Percentiles rank a stretch among this genome's conserved stretches.
Evolutionary conservation across 1,140 invertebrate genomes (phyloP).

Genomic region (Phymastichus coffea): DNA sequence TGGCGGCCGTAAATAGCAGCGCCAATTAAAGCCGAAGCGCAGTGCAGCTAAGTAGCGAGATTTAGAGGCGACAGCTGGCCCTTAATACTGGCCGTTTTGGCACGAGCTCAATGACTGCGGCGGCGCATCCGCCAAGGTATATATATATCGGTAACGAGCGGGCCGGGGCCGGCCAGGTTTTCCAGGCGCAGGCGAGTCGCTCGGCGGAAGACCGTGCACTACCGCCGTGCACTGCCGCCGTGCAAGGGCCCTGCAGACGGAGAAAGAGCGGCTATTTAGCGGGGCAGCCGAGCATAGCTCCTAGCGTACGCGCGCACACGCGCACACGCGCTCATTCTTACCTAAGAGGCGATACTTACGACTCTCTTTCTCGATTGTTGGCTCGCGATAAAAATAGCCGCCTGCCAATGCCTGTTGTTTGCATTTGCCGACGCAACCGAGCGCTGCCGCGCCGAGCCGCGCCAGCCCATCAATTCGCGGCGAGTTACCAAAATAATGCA

Average conservation of each 20-base stretch:
- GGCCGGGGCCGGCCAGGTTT: too few relatives aligned
- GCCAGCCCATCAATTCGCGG: too few relatives aligned
- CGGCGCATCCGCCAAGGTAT: too few relatives aligned
- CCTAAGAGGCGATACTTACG: neutral
- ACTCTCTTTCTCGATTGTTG: too few relatives aligned
- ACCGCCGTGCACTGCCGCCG: slow-evolving; percentile 7
- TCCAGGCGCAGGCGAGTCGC: neutral
- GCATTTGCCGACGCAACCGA: neutral
- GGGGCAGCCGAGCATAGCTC: slow-evolving; percentile 45
- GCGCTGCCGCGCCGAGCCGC: too few relatives aligned
- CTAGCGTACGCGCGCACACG: slow-evolving; percentile 23
- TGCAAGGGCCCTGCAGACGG: neutral
- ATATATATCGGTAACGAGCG: too few relatives aligned
- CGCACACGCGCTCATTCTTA: neutral
- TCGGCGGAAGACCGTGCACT: neutral
- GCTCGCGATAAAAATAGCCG: neutral
- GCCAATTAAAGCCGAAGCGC: neutral
- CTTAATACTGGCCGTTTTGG: too few relatives aligned
- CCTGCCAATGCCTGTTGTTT: neutral
- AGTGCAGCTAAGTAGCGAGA: slow-evolving; percentile 47
- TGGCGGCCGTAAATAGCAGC: slow-evolving; percentile 42
- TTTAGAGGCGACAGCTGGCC: slow-evolving; percentile 54
- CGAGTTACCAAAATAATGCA: too few relatives aligned
- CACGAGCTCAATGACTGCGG: too few relatives aligned
- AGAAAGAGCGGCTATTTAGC: slow-evolving; percentile 46